Conservation (phyloP, 1,140 invertebrate species). For the Aphaenogaster ashmeadi region DNA sequence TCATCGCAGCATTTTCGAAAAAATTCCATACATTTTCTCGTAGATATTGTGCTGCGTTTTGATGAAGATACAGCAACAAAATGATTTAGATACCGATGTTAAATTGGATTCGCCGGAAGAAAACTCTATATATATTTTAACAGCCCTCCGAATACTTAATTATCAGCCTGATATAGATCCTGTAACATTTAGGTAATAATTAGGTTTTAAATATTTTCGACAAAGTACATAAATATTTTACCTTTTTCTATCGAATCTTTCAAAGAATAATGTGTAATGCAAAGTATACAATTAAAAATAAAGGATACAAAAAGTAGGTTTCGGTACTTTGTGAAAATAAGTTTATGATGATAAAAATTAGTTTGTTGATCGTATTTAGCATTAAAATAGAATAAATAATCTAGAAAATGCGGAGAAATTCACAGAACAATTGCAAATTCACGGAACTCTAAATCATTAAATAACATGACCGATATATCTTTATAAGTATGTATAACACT, state of each 20-base stretch:
- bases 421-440: too few species aligned
- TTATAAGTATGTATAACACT: too few species aligned
- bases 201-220: not conserved
- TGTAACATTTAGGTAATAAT: conserved; percentile 77
- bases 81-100: conserved; percentile 88
- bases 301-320: too few species aligned
- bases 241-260: conserved; percentile 29
- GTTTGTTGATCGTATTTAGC: too few species aligned
- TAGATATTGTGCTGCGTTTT: conserved; percentile 91
- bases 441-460: too few species aligned
- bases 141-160: conserved; percentile 90
- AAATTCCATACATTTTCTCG: conserved; percentile 55
- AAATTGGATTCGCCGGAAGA: conserved; percentile 89
- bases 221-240: not conserved
- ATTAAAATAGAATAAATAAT: too few species aligned
- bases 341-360: too few species aligned
- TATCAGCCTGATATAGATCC: conserved; percentile 90
- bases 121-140: conserved; percentile 89
- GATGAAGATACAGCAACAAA: conserved; percentile 89
- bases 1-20: conserved; percentile 11
- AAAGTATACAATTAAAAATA: not conserved
- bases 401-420: too few species aligned
- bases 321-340: too few species aligned
- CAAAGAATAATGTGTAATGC: not conserved
- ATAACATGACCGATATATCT: too few species aligned